A percentile compares a stretch with the other conserved stretches of the same genome.
phyloP scores from a whole-genome alignment of 2,113 vertebrate species.

The Carassius auratus region DNA sequence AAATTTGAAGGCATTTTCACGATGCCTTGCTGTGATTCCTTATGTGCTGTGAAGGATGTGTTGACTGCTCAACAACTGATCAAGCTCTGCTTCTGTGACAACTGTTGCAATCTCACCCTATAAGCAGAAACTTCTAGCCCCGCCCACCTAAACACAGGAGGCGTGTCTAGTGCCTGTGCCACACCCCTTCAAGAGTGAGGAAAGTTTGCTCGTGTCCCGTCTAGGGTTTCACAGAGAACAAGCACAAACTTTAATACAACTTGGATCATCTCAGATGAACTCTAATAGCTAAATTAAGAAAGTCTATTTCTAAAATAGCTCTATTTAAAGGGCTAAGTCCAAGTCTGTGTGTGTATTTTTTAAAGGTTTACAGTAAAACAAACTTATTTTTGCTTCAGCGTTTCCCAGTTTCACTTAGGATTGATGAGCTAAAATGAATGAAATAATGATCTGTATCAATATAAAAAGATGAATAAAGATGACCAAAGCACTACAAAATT shows the following conservation, averaged over 20 bases:
- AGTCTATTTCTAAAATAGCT: not conserved
- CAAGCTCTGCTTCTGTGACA: conserved; percentile 56
- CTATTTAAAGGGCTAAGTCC: not conserved
- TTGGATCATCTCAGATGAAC: not conserved
- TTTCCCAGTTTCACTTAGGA: not conserved
- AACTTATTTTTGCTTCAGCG: not conserved
- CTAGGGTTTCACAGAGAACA: not conserved
- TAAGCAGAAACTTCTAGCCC: conserved; percentile 64
- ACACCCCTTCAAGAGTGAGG: conserved; percentile 42
- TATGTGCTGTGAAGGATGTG: conserved; percentile 24
- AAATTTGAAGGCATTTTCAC: conserved; percentile 77
- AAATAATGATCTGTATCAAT: not conserved
- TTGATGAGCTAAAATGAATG: not conserved
- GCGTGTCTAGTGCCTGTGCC: conserved; percentile 40
- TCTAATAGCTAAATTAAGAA: not conserved
- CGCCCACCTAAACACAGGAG: conserved; percentile 50
- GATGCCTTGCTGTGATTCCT: conserved; percentile 39
- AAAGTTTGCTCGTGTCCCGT: not conserved
- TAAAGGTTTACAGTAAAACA: not conserved
- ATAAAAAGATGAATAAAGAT: not conserved
- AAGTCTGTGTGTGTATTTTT: too few species aligned
- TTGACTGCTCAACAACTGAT: conserved; percentile 7
- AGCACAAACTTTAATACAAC: not conserved
- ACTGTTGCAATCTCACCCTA: conserved; percentile 76
- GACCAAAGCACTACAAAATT: not conserved